Evolutionary conservation across 37 sponge, comb jelly and placozoan genomes (phyloP).

Genomic region (Hexactinellida sp.): DNA sequence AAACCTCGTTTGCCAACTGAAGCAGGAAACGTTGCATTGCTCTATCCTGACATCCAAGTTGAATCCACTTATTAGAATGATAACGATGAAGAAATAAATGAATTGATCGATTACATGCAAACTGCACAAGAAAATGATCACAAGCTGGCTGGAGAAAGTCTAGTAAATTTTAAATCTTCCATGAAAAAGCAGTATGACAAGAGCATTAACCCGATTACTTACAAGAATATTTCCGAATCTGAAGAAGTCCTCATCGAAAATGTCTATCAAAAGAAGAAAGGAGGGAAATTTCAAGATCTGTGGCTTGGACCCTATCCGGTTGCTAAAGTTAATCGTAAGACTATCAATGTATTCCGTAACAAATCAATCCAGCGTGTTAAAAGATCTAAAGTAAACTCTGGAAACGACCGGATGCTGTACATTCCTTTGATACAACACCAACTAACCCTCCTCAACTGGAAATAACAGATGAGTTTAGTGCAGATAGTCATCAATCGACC

Average conservation of each 20-base stretch:
- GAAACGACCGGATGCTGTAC: neutral
- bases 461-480: neutral
- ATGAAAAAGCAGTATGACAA: neutral
- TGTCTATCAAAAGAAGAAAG: conserved; percentile 11
- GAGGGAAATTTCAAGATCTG: neutral
- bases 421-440: no score
- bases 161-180: neutral
- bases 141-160: neutral
- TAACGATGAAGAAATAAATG: neutral
- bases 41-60: neutral
- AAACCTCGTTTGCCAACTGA: neutral
- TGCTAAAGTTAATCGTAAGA: neutral
- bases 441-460: no score
- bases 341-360: neutral
- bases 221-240: neutral
- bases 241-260: conserved; percentile 6
- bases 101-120: neutral
- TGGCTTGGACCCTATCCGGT: neutral
- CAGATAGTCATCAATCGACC: neutral
- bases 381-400: neutral
- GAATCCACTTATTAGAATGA: neutral
- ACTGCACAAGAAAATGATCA: neutral
- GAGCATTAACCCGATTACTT: neutral
- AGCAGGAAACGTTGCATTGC: neutral
- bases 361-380: neutral